Base-by-base conservation (phyloP, 1,140 invertebrate genomes). In the Babylonia areolata region DNA sequence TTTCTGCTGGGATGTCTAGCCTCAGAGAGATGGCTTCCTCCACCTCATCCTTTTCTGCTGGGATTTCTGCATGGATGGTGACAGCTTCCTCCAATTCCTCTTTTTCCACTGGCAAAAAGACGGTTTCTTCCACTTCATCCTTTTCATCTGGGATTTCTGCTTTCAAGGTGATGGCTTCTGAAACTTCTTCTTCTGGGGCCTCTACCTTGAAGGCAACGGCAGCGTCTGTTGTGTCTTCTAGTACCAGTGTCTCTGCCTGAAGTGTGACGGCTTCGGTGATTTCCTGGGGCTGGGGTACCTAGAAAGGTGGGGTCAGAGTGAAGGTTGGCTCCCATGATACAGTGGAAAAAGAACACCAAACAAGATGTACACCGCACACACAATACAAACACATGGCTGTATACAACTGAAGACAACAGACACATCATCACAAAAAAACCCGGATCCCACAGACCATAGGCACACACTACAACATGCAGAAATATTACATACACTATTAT, bases 111-210 rank as follows among this genome's bases (percentile, higher is more conserved):
- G 73, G 58, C 1, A 23, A 35, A 28, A 64, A 37, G 64, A 87
- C 51, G 31, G 75, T 79, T 64, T 84, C 81, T 23, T 86, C 73
- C 80, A 75, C 73, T 75, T 75, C 73, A 35, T 75, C 73, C 15
- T 35, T 75, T 33, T 71, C 69, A 64, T 5, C 58, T 28, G 58
- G 58, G 15, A 88, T 46, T 51, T 73, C 51, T 39, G 69, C 46
- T 15, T 88, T 58, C 39, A 88, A 84, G 82, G 86, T 87, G 31
- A 86, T 73, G 37, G 85, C 79, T 73, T 89, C 84, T 33, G 86
- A 84, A 11, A 79, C 84, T 83, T 85, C 81, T 20, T 82, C 42
- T 78, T 84, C 86, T 46, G 79, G 73, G 0, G 31, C 40, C 35
- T 84, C 71, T 37, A 78, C 54, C 20, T n/a, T 42, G n/a, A 77